Base-by-base conservation (phyloP, 2,888 invertebrate species). In the Formica aserva region DNA sequence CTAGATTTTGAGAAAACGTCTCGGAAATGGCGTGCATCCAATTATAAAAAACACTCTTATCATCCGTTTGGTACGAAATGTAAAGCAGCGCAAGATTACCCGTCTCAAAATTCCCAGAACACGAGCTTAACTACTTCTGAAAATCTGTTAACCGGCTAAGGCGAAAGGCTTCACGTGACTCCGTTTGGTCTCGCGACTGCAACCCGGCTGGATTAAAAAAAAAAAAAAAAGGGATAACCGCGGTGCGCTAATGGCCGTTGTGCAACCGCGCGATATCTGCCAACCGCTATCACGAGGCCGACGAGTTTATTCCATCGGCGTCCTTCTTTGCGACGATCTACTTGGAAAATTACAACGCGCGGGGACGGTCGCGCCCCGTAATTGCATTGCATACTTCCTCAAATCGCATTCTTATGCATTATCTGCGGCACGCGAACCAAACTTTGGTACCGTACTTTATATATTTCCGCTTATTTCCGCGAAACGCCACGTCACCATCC, bases 61-160 rank as follows among this genome's bases (percentile, higher is more conserved):
- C 26, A 45, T 78, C 71, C 45, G 60, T 80, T 60, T 80, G 32
- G 26, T 71, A 29, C 35, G 77, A 78, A 78, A 69, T 55, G 77
- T 41, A 69, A 69, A 78, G 60, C 35, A 41, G 32, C 60, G 45
- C 71, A 35, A 71, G 45, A 80, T 71, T 71, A 71, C 26, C 35
- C 45, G 45, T 80, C 26, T 60, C 45, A 71, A 80, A 80, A 80
- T 80, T 80, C 78, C 22, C 71, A 22, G 81, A 75, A 52, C 13
- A 72, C 63, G 52, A 52, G 74, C 75, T 74, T 80, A 75, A 66
- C 72, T 60, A 38, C 52, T 72, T 65, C 77, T 62, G 55, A 65
- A 55, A 84, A 86, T 80, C 78, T 80, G 82, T 78, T 78, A 75
- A 35, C 76, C 26, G 72, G 48, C 69, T 63, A 35, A 29, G 69